Base-by-base conservation (phyloP, 2,113 vertebrate species). In the Phrynosoma platyrhinos region DNA sequence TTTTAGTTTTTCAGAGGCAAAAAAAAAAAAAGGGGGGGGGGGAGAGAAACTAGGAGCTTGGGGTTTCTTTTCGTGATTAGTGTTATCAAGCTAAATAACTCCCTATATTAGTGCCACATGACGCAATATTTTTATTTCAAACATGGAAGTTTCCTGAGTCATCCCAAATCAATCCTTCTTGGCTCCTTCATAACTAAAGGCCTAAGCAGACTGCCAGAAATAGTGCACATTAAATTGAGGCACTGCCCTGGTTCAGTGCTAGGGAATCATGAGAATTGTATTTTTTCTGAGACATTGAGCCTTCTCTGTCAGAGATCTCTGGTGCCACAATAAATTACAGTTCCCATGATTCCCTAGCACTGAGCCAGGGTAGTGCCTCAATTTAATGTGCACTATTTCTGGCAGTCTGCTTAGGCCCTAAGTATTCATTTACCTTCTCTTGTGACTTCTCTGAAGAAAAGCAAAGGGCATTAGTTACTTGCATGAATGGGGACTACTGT, bases 1-100 rank as follows among this genome's bases (percentile, higher is more conserved):
- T 47, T 72, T 32, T 23, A 74, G 55, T 82, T 81, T 89, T 94
- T 78, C 42, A 25, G 66, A 8, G 27, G 36, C 0, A 86, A 62
- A 40, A 75, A 36, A 89, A 36, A 62, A 62, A 62, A 62, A 16
- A 2, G 58, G 58, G 58, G 18, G 18, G 18, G 14, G 58, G 58
- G 58, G 18, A 4, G 18, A 12, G 18, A 16, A 62, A 10, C 13
- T 81, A 77, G 89, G 62, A 76, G 2, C 58, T 32, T 13, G 30
- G 75, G 84, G 25, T 27, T 32, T 79, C 32, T 75, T 75, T 27
- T 77, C 75, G 32, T 47, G 40, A 69, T 69, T 79, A 32, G 18
- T 32, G 66, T 47, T 68, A 79, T 69, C 30, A 14, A 62, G 6
- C 21, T 68, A 68, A 86, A 86, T 69, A 85, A n/a, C 55, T 16